Evolutionary conservation across 2,797 vertebrate species (phyloP), one percentile per base, ranked within the genome.

Genomic region (Salarias fasciatus): DNA sequence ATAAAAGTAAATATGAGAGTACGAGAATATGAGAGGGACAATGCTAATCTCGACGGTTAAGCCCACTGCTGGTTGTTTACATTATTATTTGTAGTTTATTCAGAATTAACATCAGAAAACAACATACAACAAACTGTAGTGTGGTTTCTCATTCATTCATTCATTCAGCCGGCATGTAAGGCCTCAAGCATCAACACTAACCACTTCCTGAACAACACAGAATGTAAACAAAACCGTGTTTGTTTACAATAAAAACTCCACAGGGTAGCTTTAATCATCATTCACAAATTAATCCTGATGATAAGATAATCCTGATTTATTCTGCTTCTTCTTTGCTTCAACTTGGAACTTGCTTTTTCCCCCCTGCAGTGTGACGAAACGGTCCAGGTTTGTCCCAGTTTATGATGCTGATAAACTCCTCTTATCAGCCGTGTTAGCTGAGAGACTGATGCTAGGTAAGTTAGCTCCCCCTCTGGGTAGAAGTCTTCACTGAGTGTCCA

Each of bases 371-470:
- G 11, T 35, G 35, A 61, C 31, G 63, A 75, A 64, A 29, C 60
- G 43, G 15, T 9, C 12, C 43, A 45, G 37, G 57, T 78, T 80
- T 86, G 75, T 73, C 78, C 85, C 74, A 72, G 37, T 81, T 86
- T 60, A 42, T 43, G 29, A 49, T 55, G 51, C 56, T 72, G 58
- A 75, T 72, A 53, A 80, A 73, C 53, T 73, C 64, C 79, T 48
- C 72, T 79, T 82, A 86, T 86, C 85, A 66, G 53, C 8, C 5
- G 2, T 1, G 35, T 69, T 68, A 52, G 44, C 66, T 51, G 42
- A 33, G 31, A 50, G 50, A 53, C 48, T 42, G 55, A 69, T 58
- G 71, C 68, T 67, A 81, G 61, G 77, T 86, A 41, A 53, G 45
- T 49, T 73, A 49, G 65, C 68, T 69, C 58, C 78, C 74, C 52